These are phyloP conservation scores for Temnothorax nylanderi DNA, from an alignment of 1,140 invertebrate genomes.

Conservation along the genomic window DNA sequence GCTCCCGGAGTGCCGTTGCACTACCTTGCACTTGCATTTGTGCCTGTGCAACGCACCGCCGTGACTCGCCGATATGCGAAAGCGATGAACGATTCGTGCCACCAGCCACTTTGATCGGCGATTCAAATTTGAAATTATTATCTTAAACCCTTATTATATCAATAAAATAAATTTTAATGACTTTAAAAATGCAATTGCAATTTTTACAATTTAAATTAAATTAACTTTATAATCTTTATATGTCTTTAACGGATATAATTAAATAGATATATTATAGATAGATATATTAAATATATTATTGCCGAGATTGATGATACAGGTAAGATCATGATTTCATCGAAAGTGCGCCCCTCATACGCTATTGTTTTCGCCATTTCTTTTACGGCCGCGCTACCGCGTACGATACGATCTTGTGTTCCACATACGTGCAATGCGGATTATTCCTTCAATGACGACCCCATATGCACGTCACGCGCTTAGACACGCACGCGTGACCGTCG, in stretches of 20 bases:
- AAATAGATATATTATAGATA: background rate
- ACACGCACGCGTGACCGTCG: conserved; percentile 59
- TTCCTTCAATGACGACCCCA: conserved; percentile 73
- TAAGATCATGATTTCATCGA: background rate
- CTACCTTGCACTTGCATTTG: conserved; percentile 82
- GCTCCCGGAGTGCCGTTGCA: conserved; percentile 62
- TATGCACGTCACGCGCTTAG: conserved; percentile 79
- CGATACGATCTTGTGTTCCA: conserved; percentile 53
- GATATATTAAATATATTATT: background rate
- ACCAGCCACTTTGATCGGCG: background rate
- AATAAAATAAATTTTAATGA: background rate
- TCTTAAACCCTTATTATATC: background rate
- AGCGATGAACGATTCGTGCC: conserved; percentile 1
- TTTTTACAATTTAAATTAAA: background rate
- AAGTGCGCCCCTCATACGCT: background rate
- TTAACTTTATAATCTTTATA: background rate
- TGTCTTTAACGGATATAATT: background rate
- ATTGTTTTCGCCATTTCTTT: background rate
- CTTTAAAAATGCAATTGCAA: background rate
- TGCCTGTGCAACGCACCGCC: conserved; percentile 60
- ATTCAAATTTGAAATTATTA: background rate
- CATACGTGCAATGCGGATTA: conserved; percentile 62
- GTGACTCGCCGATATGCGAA: conserved; percentile 19
- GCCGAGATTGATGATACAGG: background rate
- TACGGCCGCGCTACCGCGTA: background rate